phyloP scores from a whole-genome alignment of 2,797 vertebrate genomes.

The Chiloscyllium punctatum region DNA sequence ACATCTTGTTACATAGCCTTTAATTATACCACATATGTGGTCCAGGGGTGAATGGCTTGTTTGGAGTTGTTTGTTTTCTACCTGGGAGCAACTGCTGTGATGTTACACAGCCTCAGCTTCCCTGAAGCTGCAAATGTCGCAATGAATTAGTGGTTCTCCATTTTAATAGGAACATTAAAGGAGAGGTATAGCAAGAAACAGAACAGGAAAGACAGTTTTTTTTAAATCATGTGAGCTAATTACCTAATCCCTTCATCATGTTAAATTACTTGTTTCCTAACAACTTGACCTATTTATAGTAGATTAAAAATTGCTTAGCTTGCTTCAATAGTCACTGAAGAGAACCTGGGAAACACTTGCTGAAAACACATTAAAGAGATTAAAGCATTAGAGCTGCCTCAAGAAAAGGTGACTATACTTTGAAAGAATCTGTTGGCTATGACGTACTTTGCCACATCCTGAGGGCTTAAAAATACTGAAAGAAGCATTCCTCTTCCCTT shows the following conservation, averaged over 20 bases:
- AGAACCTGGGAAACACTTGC: neutral
- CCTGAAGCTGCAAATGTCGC: neutral
- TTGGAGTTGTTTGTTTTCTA: constrained; percentile 6
- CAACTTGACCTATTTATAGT: too few relatives aligned
- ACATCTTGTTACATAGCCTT: neutral
- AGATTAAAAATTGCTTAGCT: neutral
- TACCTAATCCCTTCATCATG: neutral
- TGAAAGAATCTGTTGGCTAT: neutral
- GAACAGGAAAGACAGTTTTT: neutral
- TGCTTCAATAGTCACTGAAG: neutral
- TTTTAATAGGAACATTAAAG: neutral
- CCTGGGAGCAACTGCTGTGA: constrained; percentile 16
- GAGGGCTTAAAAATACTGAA: neutral
- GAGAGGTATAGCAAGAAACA: neutral
- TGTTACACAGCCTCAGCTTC: neutral
- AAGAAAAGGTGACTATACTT: neutral
- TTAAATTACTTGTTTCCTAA: neutral
- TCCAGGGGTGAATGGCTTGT: neutral
- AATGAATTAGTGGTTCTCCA: neutral
- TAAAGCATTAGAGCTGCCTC: neutral
- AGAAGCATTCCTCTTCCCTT: neutral
- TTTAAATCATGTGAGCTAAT: neutral
- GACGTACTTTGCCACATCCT: neutral
- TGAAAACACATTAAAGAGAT: neutral
- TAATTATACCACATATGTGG: neutral